phyloP scores from a whole-genome alignment of 2,888 invertebrate genomes.

The Hypena proboscidalis region DNA sequence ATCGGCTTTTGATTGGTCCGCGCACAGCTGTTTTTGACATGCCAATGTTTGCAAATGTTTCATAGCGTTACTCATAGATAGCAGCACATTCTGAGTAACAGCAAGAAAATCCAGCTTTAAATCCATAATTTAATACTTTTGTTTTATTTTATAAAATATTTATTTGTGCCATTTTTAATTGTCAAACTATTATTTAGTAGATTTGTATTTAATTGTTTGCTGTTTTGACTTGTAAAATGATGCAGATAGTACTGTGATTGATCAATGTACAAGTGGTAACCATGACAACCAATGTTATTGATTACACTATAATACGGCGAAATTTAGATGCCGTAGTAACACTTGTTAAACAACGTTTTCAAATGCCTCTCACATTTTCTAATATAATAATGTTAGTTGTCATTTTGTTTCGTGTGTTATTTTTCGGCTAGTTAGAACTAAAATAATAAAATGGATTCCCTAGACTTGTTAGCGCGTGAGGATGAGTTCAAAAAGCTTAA shows the following conservation, averaged over 20 bases:
- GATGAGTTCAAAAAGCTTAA: constrained; percentile 78
- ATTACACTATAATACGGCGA: constrained; percentile 37
- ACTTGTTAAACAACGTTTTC: neutral
- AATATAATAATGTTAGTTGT: neutral
- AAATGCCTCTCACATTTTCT: too few species aligned
- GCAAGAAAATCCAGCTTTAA: constrained; percentile 35
- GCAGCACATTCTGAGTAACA: constrained; percentile 61
- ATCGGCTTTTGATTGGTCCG: constrained; percentile 63
- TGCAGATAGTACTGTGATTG: constrained; percentile 30
- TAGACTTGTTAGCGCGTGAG: constrained; percentile 73
- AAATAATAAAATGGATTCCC: constrained; percentile 62
- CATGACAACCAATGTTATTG: constrained; percentile 59
- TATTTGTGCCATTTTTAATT: too few species aligned
- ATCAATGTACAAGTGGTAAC: constrained; percentile 44
- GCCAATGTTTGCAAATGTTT: constrained; percentile 17
- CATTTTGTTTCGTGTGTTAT: neutral
- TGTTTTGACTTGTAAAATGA: constrained; percentile 16
- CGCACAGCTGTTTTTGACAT: constrained; percentile 82
- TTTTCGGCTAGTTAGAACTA: constrained; percentile 11
- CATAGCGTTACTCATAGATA: constrained; percentile 53
- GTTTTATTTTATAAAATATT: too few species aligned
- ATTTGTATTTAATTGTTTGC: neutral
- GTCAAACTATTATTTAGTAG: too few species aligned
- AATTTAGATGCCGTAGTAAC: constrained; percentile 22
- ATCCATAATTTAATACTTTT: neutral